phyloP scores from a whole-genome alignment of 1,140 invertebrate species.

The Frieseomelitta varia region DNA sequence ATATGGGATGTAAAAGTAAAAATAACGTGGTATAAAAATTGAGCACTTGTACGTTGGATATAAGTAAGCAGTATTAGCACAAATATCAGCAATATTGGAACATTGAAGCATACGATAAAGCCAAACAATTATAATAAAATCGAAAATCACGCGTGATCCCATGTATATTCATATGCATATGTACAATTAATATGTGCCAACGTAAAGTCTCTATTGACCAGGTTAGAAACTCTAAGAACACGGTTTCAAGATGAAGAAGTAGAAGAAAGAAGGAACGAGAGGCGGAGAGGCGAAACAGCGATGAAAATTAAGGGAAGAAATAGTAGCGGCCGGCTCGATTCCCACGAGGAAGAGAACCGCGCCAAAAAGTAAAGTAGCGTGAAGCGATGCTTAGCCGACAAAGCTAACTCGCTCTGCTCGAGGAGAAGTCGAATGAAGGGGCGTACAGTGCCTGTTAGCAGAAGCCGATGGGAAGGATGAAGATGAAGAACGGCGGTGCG shows the following conservation, averaged over 20 bases:
- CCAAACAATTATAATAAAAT: too few species aligned
- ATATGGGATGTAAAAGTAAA: too few species aligned
- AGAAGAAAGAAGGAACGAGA: neutral
- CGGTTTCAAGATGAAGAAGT: neutral
- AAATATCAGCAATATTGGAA: too few species aligned
- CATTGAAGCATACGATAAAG: too few species aligned
- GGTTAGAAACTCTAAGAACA: too few species aligned
- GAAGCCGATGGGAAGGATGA: constrained; percentile 71
- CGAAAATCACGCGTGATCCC: too few species aligned
- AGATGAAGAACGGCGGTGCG: constrained; percentile 78
- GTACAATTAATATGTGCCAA: too few species aligned
- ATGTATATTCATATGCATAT: too few species aligned
- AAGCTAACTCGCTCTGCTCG: constrained; percentile 35
- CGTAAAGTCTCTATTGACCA: too few species aligned
- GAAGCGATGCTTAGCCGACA: constrained; percentile 60
- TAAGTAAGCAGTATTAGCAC: too few species aligned
- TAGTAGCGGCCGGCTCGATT: neutral
- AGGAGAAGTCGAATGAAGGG: constrained; percentile 38
- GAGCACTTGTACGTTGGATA: too few species aligned
- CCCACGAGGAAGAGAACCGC: constrained; percentile 25
- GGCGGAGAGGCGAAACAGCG: neutral
- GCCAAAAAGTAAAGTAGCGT: constrained; percentile 49
- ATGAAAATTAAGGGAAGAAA: constrained; percentile 31
- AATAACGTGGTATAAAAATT: too few species aligned
- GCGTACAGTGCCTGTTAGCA: constrained; percentile 47